Conservation (phyloP, 2,888 invertebrate genomes). For the Lasioglossum calceatum region DNA sequence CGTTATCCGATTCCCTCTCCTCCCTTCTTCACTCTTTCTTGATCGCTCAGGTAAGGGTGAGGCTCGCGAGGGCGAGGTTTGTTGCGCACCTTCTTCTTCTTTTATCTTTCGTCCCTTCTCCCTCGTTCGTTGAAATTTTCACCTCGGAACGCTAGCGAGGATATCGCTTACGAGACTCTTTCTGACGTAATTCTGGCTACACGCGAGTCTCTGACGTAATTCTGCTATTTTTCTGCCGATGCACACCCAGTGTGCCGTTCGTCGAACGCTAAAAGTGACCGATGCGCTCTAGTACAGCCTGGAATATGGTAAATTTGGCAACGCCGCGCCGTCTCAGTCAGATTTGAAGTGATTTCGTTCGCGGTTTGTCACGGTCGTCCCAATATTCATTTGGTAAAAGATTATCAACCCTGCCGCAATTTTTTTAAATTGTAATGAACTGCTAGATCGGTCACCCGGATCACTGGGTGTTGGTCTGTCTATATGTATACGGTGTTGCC, state of each 20-base stretch:
- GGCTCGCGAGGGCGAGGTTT: neutral
- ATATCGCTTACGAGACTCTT: neutral
- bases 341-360: too few relatives aligned
- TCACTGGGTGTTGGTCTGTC: neutral
- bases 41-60: too few relatives aligned
- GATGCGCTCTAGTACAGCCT: neutral
- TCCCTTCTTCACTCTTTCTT: neutral
- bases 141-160: neutral
- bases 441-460: too few relatives aligned
- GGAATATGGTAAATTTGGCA: too few relatives aligned
- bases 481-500: too few relatives aligned
- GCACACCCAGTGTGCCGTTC: neutral
- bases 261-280: neutral
- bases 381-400: too few relatives aligned
- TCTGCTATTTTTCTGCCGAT: neutral
- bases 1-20: slow-evolving; percentile 48
- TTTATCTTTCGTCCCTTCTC: neutral
- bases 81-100: neutral
- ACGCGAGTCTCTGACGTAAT: neutral
- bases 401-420: too few relatives aligned
- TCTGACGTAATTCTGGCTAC: slow-evolving; percentile 1
- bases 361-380: too few relatives aligned
- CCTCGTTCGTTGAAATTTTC: neutral
- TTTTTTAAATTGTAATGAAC: too few relatives aligned
- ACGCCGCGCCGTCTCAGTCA: too few relatives aligned